Evolutionary conservation across 2,797 vertebrate genomes (phyloP).

Genomic region (Rhincodon typus): DNA sequence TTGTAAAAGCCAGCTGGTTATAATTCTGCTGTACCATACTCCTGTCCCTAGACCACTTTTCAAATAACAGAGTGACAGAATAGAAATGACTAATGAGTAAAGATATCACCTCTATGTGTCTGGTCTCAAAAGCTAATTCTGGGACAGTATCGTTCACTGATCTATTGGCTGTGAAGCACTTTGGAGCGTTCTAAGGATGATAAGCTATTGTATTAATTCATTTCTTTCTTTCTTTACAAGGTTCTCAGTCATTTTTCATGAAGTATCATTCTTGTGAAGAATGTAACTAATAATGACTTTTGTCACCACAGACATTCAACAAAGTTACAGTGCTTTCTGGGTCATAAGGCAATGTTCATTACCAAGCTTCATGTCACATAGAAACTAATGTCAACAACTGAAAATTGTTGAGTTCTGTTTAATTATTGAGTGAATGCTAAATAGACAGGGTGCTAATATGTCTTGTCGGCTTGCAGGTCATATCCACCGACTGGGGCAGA

Average conservation of each 20-base stretch:
- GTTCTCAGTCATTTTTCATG: background rate
- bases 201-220: background rate
- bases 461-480: background rate
- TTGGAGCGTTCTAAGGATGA: background rate
- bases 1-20: background rate
- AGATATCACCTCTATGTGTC: background rate
- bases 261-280: background rate
- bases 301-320: background rate
- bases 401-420: background rate
- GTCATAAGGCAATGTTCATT: background rate
- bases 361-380: background rate
- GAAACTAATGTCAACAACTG: background rate
- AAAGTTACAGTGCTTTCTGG: background rate
- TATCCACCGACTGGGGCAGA: background rate
- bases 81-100: background rate
- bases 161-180: background rate
- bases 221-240: background rate
- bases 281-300: conserved; percentile 9
- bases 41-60: background rate
- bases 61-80: background rate
- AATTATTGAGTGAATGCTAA: background rate
- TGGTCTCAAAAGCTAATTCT: background rate
- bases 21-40: too few relatives aligned
- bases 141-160: background rate
- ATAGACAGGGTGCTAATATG: background rate